A percentile compares a stretch with the other conserved stretches of the same genome.
Evolutionary conservation across 2,797 vertebrate species (phyloP).

Genomic region (Gallinago nigripennis): DNA sequence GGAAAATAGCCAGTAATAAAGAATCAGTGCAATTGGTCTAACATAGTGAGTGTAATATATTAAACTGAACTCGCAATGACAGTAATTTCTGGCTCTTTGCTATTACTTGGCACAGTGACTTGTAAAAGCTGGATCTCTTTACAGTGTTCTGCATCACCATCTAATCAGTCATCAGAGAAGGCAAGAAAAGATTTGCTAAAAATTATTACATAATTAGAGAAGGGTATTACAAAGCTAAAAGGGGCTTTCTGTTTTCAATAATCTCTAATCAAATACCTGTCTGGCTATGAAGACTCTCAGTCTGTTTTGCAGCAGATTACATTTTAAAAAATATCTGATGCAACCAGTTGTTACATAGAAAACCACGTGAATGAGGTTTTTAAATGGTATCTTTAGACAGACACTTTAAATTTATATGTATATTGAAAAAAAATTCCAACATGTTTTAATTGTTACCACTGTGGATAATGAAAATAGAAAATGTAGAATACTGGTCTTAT

Average conservation of each 20-base stretch:
- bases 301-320: neutral
- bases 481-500: neutral
- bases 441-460: neutral
- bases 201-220: constrained; percentile 39
- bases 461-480: neutral
- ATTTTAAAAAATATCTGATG: neutral
- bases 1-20: constrained; percentile 7
- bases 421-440: neutral
- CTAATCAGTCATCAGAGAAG: constrained; percentile 30
- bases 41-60: neutral
- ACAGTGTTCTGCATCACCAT: neutral
- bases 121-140: constrained; percentile 13
- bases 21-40: neutral
- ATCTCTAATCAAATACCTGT: neutral
- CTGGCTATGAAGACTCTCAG: neutral
- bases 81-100: constrained; percentile 31
- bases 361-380: neutral
- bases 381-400: neutral
- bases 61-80: neutral
- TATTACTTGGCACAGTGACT: constrained; percentile 11
- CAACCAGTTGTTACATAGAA: neutral
- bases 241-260: neutral
- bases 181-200: neutral
- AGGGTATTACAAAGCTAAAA: constrained; percentile 8
- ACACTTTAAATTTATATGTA: neutral